phyloP scores from a whole-genome alignment of 2,797 vertebrate genomes.

The Gobionotothen gibberifrons region DNA sequence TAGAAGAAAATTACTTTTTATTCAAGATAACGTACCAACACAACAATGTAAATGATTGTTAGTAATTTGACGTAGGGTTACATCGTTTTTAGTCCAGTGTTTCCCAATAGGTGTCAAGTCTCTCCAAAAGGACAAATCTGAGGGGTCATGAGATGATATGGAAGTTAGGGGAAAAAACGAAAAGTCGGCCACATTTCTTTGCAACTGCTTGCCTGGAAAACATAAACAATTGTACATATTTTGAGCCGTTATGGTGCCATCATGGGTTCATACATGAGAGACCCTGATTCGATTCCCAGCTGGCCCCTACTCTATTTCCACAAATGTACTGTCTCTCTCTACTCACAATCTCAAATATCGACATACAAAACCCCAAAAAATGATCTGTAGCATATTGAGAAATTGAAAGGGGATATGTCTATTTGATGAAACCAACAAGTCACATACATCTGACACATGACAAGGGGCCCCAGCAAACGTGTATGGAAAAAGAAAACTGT shows the following conservation, averaged over 20 bases:
- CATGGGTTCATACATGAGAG: no score
- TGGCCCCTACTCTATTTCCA: no score
- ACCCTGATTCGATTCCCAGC: no score
- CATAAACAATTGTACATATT: background rate
- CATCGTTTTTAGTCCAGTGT: background rate
- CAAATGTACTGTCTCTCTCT: no score
- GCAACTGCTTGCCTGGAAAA: background rate
- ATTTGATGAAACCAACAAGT: background rate
- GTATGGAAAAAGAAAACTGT: background rate
- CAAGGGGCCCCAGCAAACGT: background rate
- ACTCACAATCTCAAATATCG: no score
- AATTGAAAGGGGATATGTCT: background rate
- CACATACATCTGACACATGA: background rate
- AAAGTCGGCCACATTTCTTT: background rate
- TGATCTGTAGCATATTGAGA: background rate
- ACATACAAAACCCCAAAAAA: no score
- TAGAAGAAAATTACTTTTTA: background rate
- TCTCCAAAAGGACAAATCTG: background rate
- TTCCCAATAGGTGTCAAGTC: background rate
- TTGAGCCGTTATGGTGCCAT: no score
- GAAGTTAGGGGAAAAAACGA: background rate
- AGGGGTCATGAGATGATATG: background rate
- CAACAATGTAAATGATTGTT: background rate
- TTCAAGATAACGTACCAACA: background rate
- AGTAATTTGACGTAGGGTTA: background rate